Base-by-base conservation (phyloP, 2,797 vertebrate species). In the Pantherophis alleghaniensis region DNA sequence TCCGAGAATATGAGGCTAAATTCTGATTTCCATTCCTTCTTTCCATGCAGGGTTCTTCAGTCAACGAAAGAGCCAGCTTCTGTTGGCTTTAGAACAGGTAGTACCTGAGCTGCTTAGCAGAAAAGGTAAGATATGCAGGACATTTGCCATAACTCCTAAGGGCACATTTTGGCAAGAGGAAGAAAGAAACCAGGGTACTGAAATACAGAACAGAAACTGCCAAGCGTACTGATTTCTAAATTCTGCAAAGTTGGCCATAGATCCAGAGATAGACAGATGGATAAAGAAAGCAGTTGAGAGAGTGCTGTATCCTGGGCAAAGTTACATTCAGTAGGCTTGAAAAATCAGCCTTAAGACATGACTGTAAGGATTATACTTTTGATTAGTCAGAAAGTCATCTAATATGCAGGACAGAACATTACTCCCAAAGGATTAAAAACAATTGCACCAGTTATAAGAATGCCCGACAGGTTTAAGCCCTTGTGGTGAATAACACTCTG, bases 1-100 rank as follows among this genome's bases (percentile, higher is more conserved):
- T 90, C 86, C 32, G 91, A 74, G 4, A 37, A 91, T 94, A 87
- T 88, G 89, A 94, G 86, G 83, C 91, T 90, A 91, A 91, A 74
- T 69, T 91, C 74, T 94, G 94, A 93, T 96, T 96, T 95, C 79
- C 92, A 60, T 93, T 95, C 87, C 92, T 47, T 87, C 59, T 92
- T 26, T 94, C 83, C 94, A 56, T 79, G 32, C 69, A 42, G 18
- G 53, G 74, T 0, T 0, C 92, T 59, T 59, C 57, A 59, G 16
- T 59, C 57, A 59, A 59, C 4, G 5, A 59, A 59, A 20, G 0
- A 59, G 18, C 14, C 47, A 91, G 93, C 95, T 10, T 42, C 90
- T 37, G 63, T 92, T 95, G 94, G 95, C 63, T 90, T 89, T 26
- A 91, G 51, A 79, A 87, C 55, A 93, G 90, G 0, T 28, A 88